Conservation (phyloP, 92 coral and sea anemone genomes). For the Heteractis magnifica region DNA sequence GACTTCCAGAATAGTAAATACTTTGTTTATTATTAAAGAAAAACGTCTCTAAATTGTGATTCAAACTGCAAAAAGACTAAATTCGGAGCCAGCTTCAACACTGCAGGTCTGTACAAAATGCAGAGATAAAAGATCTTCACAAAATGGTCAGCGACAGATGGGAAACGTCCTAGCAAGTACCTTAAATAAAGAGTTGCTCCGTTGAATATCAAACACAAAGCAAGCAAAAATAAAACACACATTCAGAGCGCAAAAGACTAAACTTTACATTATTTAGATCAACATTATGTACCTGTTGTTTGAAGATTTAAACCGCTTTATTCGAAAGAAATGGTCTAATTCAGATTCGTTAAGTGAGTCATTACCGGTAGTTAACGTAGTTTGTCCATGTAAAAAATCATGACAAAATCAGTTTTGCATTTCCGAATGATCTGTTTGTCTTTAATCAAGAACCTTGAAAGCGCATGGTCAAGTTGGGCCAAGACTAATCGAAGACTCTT, state of each 20-base stretch:
- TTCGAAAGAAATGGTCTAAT: background rate
- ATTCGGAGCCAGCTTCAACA: conserved; percentile 27
- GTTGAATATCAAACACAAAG: conserved; percentile 1
- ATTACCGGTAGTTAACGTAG: conserved; percentile 31
- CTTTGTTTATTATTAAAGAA: background rate
- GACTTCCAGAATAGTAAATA: conserved; percentile 12
- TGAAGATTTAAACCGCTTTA: background rate
- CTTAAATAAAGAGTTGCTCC: background rate
- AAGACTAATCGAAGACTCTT: background rate
- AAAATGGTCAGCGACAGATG: conserved; percentile 26
- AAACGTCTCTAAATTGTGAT: background rate
- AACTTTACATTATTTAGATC: background rate
- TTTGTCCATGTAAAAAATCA: conserved; percentile 1
- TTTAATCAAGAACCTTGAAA: background rate
- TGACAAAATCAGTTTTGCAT: background rate
- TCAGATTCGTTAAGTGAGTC: conserved; percentile 2
- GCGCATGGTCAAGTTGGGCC: background rate
- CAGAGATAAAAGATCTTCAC: background rate
- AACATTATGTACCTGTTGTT: background rate
- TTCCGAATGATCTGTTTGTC: conserved; percentile 20
- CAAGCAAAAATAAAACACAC: background rate
- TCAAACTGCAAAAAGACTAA: conserved; percentile 32
- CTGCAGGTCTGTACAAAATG: conserved; percentile 27
- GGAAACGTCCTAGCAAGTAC: background rate
- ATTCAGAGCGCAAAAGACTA: background rate